Percentiles rank a stretch among this genome's conserved stretches.
Conservation (phyloP, 2,888 invertebrate genomes). For the Mantis religiosa region DNA sequence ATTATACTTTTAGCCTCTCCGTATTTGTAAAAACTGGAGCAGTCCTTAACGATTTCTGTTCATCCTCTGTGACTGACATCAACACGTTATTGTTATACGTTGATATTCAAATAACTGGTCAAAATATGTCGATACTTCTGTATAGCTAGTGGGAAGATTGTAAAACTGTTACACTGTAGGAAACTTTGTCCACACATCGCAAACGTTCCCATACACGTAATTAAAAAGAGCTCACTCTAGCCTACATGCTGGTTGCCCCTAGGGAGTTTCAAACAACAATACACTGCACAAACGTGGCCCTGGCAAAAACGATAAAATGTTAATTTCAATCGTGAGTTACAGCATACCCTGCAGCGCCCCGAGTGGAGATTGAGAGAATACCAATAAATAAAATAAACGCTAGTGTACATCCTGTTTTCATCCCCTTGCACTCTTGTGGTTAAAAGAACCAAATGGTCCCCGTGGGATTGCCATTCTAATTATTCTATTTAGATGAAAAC, state of each 20-base stretch:
- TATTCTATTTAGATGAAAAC: not conserved
- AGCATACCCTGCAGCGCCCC: not conserved
- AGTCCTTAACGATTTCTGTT: no score
- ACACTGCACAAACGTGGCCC: not conserved
- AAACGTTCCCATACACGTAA: not conserved
- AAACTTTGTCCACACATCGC: not conserved
- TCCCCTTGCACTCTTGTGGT: not conserved
- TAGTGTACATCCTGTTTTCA: not conserved
- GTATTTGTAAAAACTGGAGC: no score
- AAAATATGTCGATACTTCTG: no score
- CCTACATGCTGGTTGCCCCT: not conserved
- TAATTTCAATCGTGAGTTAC: not conserved
- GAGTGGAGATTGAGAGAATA: not conserved
- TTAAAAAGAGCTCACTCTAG: not conserved
- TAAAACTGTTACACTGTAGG: no score
- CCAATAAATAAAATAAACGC: not conserved
- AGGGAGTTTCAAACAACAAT: not conserved
- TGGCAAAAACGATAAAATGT: not conserved
- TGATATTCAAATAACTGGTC: no score
- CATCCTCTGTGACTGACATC: no score
- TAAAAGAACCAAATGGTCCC: not conserved
- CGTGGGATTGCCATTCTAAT: not conserved
- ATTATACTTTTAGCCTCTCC: no score
- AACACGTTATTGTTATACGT: no score
- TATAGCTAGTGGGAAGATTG: no score